Evolutionary conservation across 2,888 invertebrate species (phyloP).

Genomic region (Aplocera efformata): DNA sequence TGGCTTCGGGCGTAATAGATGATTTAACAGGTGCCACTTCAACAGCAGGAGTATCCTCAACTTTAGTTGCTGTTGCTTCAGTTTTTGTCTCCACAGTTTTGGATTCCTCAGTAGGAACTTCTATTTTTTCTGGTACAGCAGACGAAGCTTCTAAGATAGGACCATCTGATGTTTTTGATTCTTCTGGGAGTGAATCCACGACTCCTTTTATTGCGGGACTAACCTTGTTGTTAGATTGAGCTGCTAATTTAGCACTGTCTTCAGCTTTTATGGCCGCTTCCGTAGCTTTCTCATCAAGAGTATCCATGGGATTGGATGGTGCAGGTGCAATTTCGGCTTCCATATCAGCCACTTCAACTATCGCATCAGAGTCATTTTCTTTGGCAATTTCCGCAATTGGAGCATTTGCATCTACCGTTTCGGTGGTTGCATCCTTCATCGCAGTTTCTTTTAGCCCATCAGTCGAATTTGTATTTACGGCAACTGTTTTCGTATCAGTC

Average conservation of each 20-base stretch:
- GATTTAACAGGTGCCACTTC: too few relatives aligned
- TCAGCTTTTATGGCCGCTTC: constrained; percentile 24
- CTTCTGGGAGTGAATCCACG: neutral
- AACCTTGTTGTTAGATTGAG: neutral
- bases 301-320: too few relatives aligned
- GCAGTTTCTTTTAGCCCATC: too few relatives aligned
- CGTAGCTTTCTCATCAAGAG: constrained; percentile 9
- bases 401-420: constrained; percentile 7
- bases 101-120: constrained; percentile 43
- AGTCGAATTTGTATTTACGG: neutral
- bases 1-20: too few relatives aligned
- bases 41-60: too few relatives aligned
- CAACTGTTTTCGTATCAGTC: neutral
- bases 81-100: constrained; percentile 1
- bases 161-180: constrained; percentile 2
- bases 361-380: constrained; percentile 1
- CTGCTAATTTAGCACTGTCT: neutral
- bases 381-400: neutral
- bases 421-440: constrained; percentile 9
- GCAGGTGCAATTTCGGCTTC: too few relatives aligned
- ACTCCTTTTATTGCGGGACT: neutral
- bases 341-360: too few relatives aligned
- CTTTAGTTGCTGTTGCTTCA: too few relatives aligned
- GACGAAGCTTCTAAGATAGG: constrained; percentile 16
- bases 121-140: constrained; percentile 47